A percentile compares a stretch with the other conserved stretches of the same genome.
Evolutionary conservation across 2,113 vertebrate genomes (phyloP).

Genomic region (Syrrhaptes paradoxus): DNA sequence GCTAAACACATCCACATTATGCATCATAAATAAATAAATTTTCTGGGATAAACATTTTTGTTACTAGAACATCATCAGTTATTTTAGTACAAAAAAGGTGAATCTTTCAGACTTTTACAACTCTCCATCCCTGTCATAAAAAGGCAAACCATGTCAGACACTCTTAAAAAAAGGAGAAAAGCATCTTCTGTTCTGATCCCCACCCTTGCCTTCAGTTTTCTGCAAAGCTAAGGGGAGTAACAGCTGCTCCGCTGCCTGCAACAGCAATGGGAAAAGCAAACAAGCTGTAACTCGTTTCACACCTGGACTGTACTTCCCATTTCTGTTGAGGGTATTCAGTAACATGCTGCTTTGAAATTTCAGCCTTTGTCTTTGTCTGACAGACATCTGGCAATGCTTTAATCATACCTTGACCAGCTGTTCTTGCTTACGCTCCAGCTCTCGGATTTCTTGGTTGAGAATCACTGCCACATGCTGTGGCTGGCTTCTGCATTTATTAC

Average conservation of each 20-base stretch:
- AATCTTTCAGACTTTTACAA: neutral
- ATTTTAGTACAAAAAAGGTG: neutral
- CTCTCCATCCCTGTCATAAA: neutral
- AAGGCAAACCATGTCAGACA: neutral
- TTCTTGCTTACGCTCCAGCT: constrained; percentile 88
- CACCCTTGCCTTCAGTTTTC: neutral
- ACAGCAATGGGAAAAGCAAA: neutral
- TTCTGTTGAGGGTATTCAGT: neutral
- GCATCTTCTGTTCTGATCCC: neutral
- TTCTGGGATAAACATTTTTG: neutral
- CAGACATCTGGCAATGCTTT: neutral
- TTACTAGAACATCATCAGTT: neutral
- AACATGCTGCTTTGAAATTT: neutral
- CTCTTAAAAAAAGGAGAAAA: neutral
- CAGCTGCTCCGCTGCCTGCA: neutral
- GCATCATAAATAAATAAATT: neutral
- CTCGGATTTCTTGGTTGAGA: constrained; percentile 89
- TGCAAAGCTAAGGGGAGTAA: neutral
- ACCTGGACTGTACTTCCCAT: rapidly evolving
- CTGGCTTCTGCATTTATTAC: constrained; percentile 85
- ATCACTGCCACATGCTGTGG: constrained; percentile 90
- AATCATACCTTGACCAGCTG: constrained; percentile 88
- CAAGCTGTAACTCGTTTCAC: neutral
- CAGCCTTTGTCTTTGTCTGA: neutral
- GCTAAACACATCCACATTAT: neutral